A percentile compares a stretch with the other conserved stretches of the same genome.
These are phyloP conservation scores for Syngnathus scovelli DNA, from an alignment of 2,113 vertebrate genomes.

Conservation along the genomic window DNA sequence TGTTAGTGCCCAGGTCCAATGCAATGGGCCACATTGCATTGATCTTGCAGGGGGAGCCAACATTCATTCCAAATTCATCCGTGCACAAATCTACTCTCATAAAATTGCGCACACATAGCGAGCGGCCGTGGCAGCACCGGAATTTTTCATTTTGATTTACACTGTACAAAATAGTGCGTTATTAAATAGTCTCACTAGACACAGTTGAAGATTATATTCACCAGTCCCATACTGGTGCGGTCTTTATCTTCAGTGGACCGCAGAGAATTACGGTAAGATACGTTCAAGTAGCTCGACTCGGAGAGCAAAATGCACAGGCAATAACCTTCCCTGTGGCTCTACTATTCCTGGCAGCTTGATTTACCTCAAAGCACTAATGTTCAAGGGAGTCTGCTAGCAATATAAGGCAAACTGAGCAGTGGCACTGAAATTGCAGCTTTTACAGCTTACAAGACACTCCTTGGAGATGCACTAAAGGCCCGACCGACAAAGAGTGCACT, in stretches of 20 bases:
- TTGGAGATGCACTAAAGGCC: slow-evolving; percentile 26
- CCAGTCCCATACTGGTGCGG: neutral
- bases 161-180: neutral
- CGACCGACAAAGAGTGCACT: slow-evolving; percentile 19
- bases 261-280: neutral
- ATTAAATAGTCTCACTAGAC: neutral
- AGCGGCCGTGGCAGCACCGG: neutral
- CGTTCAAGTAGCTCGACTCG: slow-evolving; percentile 4
- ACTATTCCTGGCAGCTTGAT: slow-evolving; percentile 40
- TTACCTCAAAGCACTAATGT: slow-evolving; percentile 39
- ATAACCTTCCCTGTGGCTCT: slow-evolving; percentile 16
- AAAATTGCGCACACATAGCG: neutral
- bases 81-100: neutral
- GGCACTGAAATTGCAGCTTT: slow-evolving; percentile 34
- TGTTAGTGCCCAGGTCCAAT: no score
- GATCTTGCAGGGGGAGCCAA: neutral
- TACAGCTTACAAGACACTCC: slow-evolving; percentile 29
- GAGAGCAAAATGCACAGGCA: slow-evolving; percentile 16
- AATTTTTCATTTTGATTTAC: neutral
- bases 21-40: neutral
- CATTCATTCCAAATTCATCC: neutral
- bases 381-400: slow-evolving; percentile 25
- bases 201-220: neutral
- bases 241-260: slow-evolving; percentile 3
- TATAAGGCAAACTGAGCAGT: slow-evolving; percentile 27